Evolutionary conservation across 2,888 invertebrate species (phyloP), one percentile per base, ranked within the genome.

Genomic region (Lycia hirtaria): DNA sequence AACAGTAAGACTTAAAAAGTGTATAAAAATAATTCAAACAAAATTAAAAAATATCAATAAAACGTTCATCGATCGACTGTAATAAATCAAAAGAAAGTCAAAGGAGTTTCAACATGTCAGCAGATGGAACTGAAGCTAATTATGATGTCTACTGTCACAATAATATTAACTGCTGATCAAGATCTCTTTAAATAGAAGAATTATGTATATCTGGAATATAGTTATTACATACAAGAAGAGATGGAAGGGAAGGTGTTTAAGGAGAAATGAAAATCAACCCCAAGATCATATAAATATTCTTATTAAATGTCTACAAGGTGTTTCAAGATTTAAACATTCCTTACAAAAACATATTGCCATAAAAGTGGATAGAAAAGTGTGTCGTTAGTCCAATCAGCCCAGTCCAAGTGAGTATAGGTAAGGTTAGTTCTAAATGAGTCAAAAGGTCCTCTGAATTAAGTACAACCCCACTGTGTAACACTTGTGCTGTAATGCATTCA

Each of bases 301-400:
- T 15, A 24, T 4, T 33, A 33, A 40, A 48, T n/a, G 6, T 12
- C 28, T 15, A 24, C 30, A 6, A 24, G 9, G 22, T 41, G 15
- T 19, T 6, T 35, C 35, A 44, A 55, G 48, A 61, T 41, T 33
- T 49, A 61, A 50, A 50, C 28, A 54, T 33, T 33, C 47, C 14
- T 37, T 47, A 44, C 28, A 32, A 38, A n/a, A 56, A 45, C 17
- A 40, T 48, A 40, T 38, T 19, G 19, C 41, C 37, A 12, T 67
- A 37, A 58, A 53, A 48, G n/a, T 48, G 57, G 57, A 24, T 19
- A 38, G 38, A 68, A 64, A 53, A 58, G 73, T 75, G 80, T 79
- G 79, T 83, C 85, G 81, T 82, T 76, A 81, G 87, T 86, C 86
- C 78, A 79, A 76, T 81, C 80, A 84, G 88, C 87, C 88, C 90